Percentiles rank a stretch among this genome's conserved stretches.
Conservation (phyloP, 2,797 vertebrate genomes). For the Xiphophorus birchmanni region DNA sequence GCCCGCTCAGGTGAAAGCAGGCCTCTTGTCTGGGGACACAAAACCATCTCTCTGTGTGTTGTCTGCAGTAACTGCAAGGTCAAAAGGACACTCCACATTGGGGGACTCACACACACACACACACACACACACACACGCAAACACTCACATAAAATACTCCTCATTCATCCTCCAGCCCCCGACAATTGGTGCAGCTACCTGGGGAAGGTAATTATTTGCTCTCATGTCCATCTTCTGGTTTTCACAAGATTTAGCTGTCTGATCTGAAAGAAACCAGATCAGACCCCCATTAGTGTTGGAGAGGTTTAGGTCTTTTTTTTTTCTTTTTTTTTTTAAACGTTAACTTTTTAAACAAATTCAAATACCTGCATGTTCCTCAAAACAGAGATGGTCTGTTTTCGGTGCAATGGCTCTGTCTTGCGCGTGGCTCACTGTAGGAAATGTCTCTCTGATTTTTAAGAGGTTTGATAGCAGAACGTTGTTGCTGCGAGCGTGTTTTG, state of each 20-base stretch:
- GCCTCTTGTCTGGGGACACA: slow-evolving; percentile 80
- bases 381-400: neutral
- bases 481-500: neutral
- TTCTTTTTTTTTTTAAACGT: neutral
- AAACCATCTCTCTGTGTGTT: slow-evolving; percentile 73
- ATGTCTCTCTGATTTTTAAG: neutral
- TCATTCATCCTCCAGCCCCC: slow-evolving; percentile 68
- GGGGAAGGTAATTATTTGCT: slow-evolving; percentile 82
- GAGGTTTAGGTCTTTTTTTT: neutral
- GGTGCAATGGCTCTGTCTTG: too few species aligned
- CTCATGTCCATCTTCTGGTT: slow-evolving; percentile 69
- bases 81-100: slow-evolving; percentile 72
- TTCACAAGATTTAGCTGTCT: slow-evolving; percentile 55
- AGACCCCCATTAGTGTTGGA: neutral
- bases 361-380: neutral
- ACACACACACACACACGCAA: slow-evolving; percentile 11
- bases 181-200: slow-evolving; percentile 72
- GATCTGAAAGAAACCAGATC: slow-evolving; percentile 48
- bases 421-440: neutral
- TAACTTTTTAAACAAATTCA: neutral
- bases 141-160: slow-evolving; percentile 54
- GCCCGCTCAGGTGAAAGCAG: slow-evolving; percentile 75
- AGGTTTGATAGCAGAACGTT: neutral
- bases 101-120: slow-evolving; percentile 29
- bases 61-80: slow-evolving; percentile 67